Base-by-base conservation (phyloP, 30 jellyfish, hydroid and myxozoan species). In the Turritopsis dohrnii region DNA sequence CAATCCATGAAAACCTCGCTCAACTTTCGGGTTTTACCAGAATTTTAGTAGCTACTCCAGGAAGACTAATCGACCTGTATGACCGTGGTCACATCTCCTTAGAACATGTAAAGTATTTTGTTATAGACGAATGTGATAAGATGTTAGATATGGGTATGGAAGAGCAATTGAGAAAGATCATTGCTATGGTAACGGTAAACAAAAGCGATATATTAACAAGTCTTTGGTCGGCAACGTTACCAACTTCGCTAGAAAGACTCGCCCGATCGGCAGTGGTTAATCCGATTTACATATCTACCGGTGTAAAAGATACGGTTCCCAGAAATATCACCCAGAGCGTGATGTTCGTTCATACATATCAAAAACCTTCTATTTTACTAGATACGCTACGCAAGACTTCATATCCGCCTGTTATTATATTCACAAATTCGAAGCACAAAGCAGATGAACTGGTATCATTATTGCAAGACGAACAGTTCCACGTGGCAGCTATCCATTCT, bases 211-310 rank as follows among this genome's bases (percentile, higher is more conserved):
- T 80, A 21, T 80, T 19, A 28, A 53, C 93, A 18, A 85, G 96
- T 66, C 84, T 94, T 19, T 94, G 96, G 96, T 94, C 99, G 73
- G 99, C 99, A 9, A 94, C 99, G 16, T 84, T 94, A 21, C 96
- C 99, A 29, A 88, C 76, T 22, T 79, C 93, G 22, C 86, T 94
- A 31, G 96, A 89, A 81, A 72, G 96, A 66, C 83, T 94, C 5
- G 99, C 99, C 65, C 75, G 96, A 52, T 88, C 99, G 18, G 95
- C 96, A 17, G 96, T 89, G 21, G 21, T 88, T 20, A 83, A 94
- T 66, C 96, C 99, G 5, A 71, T 94, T 19, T 81, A 79, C 18
- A 23, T 94, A 29, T 79, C 81, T 72, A 93, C 88, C 19, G 98
- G 98, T 65, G 28, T 93, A 28, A 76, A 74, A 79, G 95, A 84